phyloP scores from a whole-genome alignment of 2,888 invertebrate species.

The Drosophila pegasa region DNA sequence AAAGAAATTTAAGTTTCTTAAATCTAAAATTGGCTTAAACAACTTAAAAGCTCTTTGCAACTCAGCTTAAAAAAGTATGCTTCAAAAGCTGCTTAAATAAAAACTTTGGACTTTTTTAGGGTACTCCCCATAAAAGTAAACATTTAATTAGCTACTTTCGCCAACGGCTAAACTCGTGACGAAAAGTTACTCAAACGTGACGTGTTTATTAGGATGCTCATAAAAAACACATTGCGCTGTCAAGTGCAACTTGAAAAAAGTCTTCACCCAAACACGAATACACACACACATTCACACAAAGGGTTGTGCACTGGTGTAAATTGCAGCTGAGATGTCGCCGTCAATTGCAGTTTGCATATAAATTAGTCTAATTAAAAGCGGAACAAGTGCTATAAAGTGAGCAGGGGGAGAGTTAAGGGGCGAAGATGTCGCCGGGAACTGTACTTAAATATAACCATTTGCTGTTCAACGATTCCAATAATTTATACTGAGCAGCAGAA shows the following conservation, averaged over 20 bases:
- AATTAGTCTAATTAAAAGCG: slow-evolving; percentile 67
- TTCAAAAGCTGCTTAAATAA: not conserved
- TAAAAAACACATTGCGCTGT: slow-evolving; percentile 27
- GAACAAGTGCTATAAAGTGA: slow-evolving; percentile 50
- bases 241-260: slow-evolving; percentile 14
- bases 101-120: not conserved
- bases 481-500: slow-evolving; percentile 25
- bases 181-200: slow-evolving; percentile 15
- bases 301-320: not conserved
- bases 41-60: too few species aligned
- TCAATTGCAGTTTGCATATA: slow-evolving; percentile 65
- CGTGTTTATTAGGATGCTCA: slow-evolving; percentile 25
- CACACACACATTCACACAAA: slow-evolving; percentile 1
- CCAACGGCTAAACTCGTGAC: not conserved
- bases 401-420: not conserved
- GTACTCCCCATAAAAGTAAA: slow-evolving; percentile 24
- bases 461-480: slow-evolving; percentile 40
- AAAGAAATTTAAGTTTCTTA: too few species aligned
- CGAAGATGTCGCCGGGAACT: slow-evolving; percentile 5
- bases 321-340: slow-evolving; percentile 41
- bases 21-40: too few species aligned
- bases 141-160: slow-evolving; percentile 32
- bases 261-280: not conserved
- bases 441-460: slow-evolving; percentile 38
- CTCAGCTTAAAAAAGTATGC: too few species aligned